phyloP scores from a whole-genome alignment of 2,888 invertebrate genomes.

The Rhyacophila evoluta region DNA sequence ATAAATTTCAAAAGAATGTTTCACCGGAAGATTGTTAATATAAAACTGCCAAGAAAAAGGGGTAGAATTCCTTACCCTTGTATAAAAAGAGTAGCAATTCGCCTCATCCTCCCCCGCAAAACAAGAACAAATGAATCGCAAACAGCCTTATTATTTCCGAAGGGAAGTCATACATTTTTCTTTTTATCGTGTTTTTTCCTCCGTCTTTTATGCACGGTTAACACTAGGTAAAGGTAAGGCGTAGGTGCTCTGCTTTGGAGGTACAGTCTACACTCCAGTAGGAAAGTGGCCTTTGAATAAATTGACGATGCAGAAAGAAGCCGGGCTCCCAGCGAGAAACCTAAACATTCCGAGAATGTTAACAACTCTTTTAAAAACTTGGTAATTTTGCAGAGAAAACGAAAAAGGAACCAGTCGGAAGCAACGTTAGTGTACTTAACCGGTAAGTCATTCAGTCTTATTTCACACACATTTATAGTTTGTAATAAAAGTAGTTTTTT shows the following conservation, averaged over 20 bases:
- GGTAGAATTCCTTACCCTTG: constrained; percentile 45
- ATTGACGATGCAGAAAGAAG: constrained; percentile 67
- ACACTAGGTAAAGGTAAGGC: constrained; percentile 58
- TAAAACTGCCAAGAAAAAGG: constrained; percentile 53
- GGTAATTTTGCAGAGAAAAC: constrained; percentile 25
- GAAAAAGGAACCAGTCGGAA: neutral
- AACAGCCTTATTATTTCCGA: constrained; percentile 73
- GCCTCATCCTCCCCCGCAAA: constrained; percentile 38
- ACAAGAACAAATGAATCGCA: constrained; percentile 69
- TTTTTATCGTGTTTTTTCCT: constrained; percentile 66
- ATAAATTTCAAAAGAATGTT: constrained; percentile 53
- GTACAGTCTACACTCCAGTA: neutral
- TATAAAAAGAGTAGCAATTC: constrained; percentile 47
- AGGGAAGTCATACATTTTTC: constrained; percentile 72
- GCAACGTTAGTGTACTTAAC: neutral
- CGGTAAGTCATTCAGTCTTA: too few relatives aligned
- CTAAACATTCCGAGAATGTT: constrained; percentile 40
- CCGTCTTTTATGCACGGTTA: constrained; percentile 70
- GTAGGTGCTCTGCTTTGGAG: constrained; percentile 14
- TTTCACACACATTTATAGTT: too few relatives aligned
- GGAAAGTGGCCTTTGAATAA: constrained; percentile 59
- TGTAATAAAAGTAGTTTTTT: too few relatives aligned
- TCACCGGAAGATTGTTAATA: constrained; percentile 51
- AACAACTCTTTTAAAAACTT: constrained; percentile 35
- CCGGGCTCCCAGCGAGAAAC: constrained; percentile 59